Evolutionary conservation across 2,888 invertebrate species (phyloP), one percentile per base, ranked within the genome.

Genomic region (Ophion obscuratus): DNA sequence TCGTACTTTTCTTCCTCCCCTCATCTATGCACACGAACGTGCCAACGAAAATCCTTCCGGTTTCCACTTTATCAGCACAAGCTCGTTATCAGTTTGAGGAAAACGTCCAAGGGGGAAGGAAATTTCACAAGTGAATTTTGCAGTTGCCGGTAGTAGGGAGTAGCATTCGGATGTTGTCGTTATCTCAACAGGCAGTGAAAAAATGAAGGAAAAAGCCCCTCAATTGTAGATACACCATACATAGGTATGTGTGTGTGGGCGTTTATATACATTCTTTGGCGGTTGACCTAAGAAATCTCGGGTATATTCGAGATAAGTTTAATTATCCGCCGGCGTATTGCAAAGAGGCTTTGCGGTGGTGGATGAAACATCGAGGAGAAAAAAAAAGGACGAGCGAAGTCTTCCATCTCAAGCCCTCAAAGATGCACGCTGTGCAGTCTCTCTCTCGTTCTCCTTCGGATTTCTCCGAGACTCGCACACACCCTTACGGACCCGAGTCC

Each of bases 271-370:
- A 68, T 44, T 81, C 85, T 87, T 86, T 84, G 87, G 80, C 84
- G 87, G 84, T 85, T 78, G 78, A 71, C 77, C 78, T 76, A 62
- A 85, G 73, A 87, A 85, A 86, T 86, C 86, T 85, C 74, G 83
- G 79, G 79, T 87, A 83, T 70, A 87, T 81, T 68, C 79, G 70
- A 88, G 88, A 88, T 88, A 88, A 87, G 74, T 84, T 87, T 87
- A 86, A 88, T 88, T 88, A 84, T 86, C 87, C 83, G 80, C 79
- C 83, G 83, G 86, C 83, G 74, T 68, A 86, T 86, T 80, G 87
- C 82, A 84, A 87, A 87, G 83, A 62, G 74, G 82, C 74, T 80
- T 62, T 75, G 75, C 81, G 68, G 81, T 81, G 84, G 75, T 70
- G 79, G 71, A 81, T 70, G 67, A 40, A 44, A 53, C 53, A 74